Evolutionary conservation across 2,888 invertebrate genomes (phyloP), one percentile per base, ranked within the genome.

Genomic region (Polymixis flavicincta): DNA sequence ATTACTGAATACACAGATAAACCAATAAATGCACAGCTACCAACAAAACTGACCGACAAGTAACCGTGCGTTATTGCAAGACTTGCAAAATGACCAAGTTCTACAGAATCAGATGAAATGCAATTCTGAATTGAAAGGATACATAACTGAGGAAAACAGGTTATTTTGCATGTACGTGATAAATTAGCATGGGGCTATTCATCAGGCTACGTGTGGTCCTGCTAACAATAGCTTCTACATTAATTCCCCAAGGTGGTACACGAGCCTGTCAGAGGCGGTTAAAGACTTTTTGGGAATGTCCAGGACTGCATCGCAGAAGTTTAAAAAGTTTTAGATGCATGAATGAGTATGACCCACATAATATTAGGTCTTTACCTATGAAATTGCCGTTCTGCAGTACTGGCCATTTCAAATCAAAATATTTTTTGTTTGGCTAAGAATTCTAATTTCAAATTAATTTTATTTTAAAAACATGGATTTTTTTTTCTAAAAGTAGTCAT

Each of bases 161-260:
- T 45, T 61, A 61, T 61, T 82, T 81, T 75, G 65, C 81, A 84
- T 80, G 54, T 48, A 65, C 76, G 85, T 82, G 85, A 81, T 65
- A 32, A 54, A 82, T 85, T 85, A 61, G 57, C 85, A 81, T 68
- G 32, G 55, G 22, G 45, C 14, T 59, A 75, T 81, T 71, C 69
- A 80, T 37, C 37, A 60, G 9, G 13, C 11, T 59, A 67, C 42
- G 85, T 84, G 81, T 84, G 85, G 81, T 80, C 81, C 50, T 45
- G 61, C 45, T 50, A 59, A 80, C 69, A 80, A 84, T 80, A 52
- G 57, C 59, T 11, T 48, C 66, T 14, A 54, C 52, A 60, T 65
- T 55, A 17, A 74, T 63, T 59, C 52, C 54, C 7, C 37, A 5
- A 64, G 65, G 84, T 19, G 48, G 52, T 45, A 65, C 14, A 22